A percentile compares a stretch with the other conserved stretches of the same genome.
Conservation (phyloP, 2,888 invertebrate genomes). For the Drosophila testacea region DNA sequence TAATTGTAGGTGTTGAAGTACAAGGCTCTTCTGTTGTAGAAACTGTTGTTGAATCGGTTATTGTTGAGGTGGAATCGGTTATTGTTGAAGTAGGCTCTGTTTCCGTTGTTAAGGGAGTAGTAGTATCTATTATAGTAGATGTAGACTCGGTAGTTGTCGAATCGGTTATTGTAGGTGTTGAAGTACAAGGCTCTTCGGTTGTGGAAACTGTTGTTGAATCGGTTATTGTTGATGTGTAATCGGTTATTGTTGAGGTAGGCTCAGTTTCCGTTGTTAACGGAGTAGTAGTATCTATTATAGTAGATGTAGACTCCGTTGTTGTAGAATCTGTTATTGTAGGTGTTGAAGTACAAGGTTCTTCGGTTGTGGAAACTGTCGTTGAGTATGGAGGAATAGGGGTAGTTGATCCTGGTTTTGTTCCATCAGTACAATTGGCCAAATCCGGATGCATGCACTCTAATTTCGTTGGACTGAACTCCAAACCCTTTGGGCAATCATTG, state of each 20-base stretch:
- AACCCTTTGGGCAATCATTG: constrained; percentile 86
- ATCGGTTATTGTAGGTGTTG: constrained; percentile 7
- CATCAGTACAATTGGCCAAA: constrained; percentile 82
- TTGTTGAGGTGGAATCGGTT: not conserved
- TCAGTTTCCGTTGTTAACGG: constrained; percentile 4
- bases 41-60: constrained; percentile 15
- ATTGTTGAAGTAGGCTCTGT: constrained; percentile 18
- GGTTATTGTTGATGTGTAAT: not conserved
- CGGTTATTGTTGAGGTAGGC: constrained; percentile 6
- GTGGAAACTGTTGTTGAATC: constrained; percentile 9
- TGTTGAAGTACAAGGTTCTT: constrained; percentile 2
- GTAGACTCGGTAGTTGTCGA: constrained; percentile 8
- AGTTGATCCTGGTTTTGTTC: constrained; percentile 25
- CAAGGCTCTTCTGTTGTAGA: constrained; percentile 18
- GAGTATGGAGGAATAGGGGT: constrained; percentile 6
- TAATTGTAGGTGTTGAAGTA: constrained; percentile 25
- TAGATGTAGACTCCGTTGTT: constrained; percentile 1
- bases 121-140: not conserved
- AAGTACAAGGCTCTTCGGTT: constrained; percentile 4
- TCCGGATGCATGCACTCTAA: constrained; percentile 71
- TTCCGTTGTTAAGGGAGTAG: constrained; percentile 5
- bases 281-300: constrained; percentile 4
- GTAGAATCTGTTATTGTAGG: constrained; percentile 13
- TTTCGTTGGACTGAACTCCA: constrained; percentile 84
- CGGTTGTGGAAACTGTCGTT: constrained; percentile 2